Base-by-base conservation (phyloP, 2,888 invertebrate genomes). In the Nysson spinosus region DNA sequence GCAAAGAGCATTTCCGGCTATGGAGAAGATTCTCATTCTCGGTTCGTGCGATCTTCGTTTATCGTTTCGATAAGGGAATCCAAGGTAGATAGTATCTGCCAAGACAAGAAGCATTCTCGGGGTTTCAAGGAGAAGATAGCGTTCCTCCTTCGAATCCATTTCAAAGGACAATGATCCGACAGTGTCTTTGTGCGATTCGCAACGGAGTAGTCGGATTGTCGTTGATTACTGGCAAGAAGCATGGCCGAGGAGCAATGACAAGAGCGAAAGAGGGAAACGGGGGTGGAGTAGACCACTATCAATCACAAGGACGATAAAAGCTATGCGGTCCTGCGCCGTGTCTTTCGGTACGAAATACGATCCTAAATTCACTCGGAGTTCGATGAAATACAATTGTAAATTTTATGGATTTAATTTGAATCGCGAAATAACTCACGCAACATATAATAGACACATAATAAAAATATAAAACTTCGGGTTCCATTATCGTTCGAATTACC, bases 111-210 rank as follows among this genome's bases (percentile, higher is more conserved):
- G 57, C 69, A 66, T 73, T 69, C 63, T 55, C 35, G 40, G n/a
- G 24, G 54, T 52, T 63, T 63, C 46, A 43, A 65, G 56, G 22
- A 63, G 50, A 28, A 65, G 50, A 61, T 40, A 19, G 42, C 50
- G 42, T 63, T 54, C 58, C 60, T 61, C 58, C 55, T 46, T 66
- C 72, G 72, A 66, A 78, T 77, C 76, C 77, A 66, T 78, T 78
- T 81, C 81, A 76, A 73, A 79, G 79, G 78, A 79, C 79, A 80
- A 79, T 79, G 65, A 77, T 77, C 72, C 72, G 70, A 66, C 75
- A 78, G 72, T 78, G 79, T 82, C 81, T 82, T 81, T 82, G 81
- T 83, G 73, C 75, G 72, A 73, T 72, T 75, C 73, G 79, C 77
- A 78, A 81, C 79, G 82, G 77, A 76, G 77, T 75, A 75, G 68